phyloP scores from a whole-genome alignment of 2,888 invertebrate genomes.

The Ornithoptera priamus region DNA sequence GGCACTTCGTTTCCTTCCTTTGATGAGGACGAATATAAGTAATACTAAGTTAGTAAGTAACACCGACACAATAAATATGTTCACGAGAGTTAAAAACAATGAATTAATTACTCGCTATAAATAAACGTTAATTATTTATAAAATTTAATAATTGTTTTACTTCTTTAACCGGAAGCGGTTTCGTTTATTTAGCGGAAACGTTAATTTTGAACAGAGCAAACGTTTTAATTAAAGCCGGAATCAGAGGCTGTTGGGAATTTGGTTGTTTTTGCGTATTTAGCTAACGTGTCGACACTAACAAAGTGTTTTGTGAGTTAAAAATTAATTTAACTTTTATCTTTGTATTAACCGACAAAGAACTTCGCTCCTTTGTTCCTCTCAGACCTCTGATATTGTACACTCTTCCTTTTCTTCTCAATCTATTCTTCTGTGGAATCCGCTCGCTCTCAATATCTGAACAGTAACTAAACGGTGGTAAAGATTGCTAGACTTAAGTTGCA shows the following conservation, averaged over 20 bases:
- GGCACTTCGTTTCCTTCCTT: constrained; percentile 1
- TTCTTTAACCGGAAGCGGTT: not conserved
- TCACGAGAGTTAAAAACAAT: not conserved
- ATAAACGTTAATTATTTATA: not conserved
- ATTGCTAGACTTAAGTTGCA: too few species aligned
- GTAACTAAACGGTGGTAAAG: too few species aligned
- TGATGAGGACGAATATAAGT: not conserved
- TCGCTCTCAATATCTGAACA: too few species aligned
- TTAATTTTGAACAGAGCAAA: constrained; percentile 8
- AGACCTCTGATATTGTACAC: too few species aligned
- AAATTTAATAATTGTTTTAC: not conserved
- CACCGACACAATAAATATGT: not conserved
- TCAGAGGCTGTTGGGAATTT: not conserved
- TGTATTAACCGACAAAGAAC: too few species aligned
- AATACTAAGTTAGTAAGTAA: not conserved
- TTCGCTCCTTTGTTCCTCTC: too few species aligned
- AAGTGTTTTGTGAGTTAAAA: constrained; percentile 4
- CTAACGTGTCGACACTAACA: constrained; percentile 4
- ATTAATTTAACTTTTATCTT: not conserved
- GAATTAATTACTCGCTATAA: not conserved
- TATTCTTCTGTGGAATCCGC: too few species aligned
- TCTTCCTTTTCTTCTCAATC: too few species aligned
- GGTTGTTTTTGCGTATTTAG: constrained; percentile 5
- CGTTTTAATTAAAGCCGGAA: constrained; percentile 7
- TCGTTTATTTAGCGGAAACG: not conserved